Evolutionary conservation across 2,797 vertebrate species (phyloP).

Genomic region (Neosilurus mollespiculum): DNA sequence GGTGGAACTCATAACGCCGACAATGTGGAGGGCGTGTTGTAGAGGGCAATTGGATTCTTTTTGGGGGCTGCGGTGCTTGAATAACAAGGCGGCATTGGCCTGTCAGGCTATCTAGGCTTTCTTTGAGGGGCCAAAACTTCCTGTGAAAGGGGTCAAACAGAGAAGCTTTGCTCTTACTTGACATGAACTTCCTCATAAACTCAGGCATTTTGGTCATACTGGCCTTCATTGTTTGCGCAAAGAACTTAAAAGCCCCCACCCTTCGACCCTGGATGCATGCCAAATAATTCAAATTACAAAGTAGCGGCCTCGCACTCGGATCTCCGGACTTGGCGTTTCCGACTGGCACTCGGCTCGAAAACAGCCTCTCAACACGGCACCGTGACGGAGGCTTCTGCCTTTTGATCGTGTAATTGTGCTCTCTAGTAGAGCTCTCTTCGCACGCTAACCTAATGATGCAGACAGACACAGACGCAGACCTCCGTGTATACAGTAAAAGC

Average conservation of each 20-base stretch:
- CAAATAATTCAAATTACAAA: conserved; percentile 44
- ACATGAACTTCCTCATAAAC: background rate
- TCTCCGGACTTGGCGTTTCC: conserved; percentile 43
- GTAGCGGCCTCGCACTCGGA: conserved; percentile 26
- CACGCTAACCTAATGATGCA: conserved; percentile 66
- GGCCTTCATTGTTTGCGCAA: conserved; percentile 36
- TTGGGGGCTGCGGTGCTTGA: background rate
- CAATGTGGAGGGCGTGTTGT: conserved; percentile 54
- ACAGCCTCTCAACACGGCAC: conserved; percentile 55
- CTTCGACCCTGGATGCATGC: conserved; percentile 59
- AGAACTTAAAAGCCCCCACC: conserved; percentile 54
- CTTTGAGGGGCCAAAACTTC: background rate
- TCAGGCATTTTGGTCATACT: background rate
- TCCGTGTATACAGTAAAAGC: conserved; percentile 61
- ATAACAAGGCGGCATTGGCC: background rate
- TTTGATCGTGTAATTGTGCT: conserved; percentile 70
- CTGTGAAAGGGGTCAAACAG: background rate
- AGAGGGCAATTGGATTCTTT: conserved; percentile 45
- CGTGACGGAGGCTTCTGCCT: conserved; percentile 57
- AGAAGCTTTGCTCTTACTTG: background rate
- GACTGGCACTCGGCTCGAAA: conserved; percentile 51
- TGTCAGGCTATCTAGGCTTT: background rate
- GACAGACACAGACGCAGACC: conserved; percentile 62
- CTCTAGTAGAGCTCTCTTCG: conserved; percentile 65
- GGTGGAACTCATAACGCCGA: conserved; percentile 69